These are phyloP conservation scores for Ectemnius lituratus DNA, from an alignment of 2,888 invertebrate species.

Conservation along the genomic window DNA sequence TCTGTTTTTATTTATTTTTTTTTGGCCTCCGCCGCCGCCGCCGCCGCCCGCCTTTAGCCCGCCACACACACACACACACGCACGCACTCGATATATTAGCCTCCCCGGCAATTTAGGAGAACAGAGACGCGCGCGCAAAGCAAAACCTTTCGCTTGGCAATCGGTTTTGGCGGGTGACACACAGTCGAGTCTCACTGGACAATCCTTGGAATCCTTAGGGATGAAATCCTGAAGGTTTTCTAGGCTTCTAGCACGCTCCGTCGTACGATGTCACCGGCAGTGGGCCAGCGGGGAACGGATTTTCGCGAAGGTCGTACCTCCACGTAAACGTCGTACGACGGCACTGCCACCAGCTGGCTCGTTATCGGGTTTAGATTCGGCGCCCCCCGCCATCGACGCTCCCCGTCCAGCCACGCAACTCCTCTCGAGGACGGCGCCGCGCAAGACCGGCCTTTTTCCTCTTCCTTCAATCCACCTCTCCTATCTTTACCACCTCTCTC, in stretches of 20 bases:
- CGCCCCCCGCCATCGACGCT: conserved; percentile 48
- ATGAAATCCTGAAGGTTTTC: no score
- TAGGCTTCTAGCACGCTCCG: not conserved
- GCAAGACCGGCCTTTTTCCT: conserved; percentile 4
- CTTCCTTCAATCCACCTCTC: not conserved
- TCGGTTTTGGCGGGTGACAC: not conserved
- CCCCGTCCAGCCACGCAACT: conserved; percentile 17
- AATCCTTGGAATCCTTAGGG: no score
- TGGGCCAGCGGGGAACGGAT: conserved; percentile 28
- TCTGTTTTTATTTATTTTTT: conserved; percentile 38
- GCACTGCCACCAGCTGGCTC: conserved; percentile 67
- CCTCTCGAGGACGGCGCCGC: conserved; percentile 16
- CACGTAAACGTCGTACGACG: conserved; percentile 61
- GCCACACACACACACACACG: no score
- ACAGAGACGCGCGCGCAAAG: not conserved
- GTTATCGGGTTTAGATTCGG: conserved; percentile 68
- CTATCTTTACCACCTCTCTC: not conserved
- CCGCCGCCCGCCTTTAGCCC: not conserved
- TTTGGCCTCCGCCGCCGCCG: not conserved
- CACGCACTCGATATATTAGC: no score
- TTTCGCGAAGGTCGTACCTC: conserved; percentile 49
- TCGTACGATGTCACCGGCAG: conserved; percentile 17
- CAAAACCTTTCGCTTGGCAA: not conserved
- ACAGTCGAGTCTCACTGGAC: no score
- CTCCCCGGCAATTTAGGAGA: not conserved